Conservation (phyloP, 2,797 vertebrate genomes). For the Amazonetta brasiliensis region DNA sequence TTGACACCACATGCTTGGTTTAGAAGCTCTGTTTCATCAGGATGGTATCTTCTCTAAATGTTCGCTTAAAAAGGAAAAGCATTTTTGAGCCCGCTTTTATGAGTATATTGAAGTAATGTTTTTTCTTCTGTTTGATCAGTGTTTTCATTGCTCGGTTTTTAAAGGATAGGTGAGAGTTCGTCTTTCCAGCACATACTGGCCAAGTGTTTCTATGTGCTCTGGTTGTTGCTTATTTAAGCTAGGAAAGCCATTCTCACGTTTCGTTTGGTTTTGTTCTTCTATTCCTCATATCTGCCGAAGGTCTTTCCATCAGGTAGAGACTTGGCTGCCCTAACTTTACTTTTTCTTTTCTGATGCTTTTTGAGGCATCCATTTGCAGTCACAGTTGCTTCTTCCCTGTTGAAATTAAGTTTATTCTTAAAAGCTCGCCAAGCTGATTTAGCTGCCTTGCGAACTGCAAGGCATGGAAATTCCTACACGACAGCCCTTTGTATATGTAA, state of each 20-base stretch:
- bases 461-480: background rate
- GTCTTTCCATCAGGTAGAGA: background rate
- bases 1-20: slow-evolving; percentile 4
- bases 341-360: background rate
- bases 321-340: background rate
- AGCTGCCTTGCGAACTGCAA: background rate
- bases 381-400: background rate
- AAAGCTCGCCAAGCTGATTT: background rate
- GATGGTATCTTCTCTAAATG: background rate
- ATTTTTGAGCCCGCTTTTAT: background rate
- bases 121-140: background rate
- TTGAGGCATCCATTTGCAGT: background rate
- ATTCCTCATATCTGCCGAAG: background rate
- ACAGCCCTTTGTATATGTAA: background rate
- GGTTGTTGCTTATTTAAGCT: background rate
- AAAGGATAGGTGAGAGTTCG: background rate
- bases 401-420: background rate
- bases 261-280: background rate
- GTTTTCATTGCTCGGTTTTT: slow-evolving; percentile 6
- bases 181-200: background rate
- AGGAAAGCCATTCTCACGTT: background rate
- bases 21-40: slow-evolving; percentile 15
- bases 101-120: slow-evolving; percentile 12
- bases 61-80: slow-evolving; percentile 38
- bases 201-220: background rate